Evolutionary conservation across 1,140 invertebrate species (phyloP), one percentile per base, ranked within the genome.

Genomic region (Drosophila arizonae): DNA sequence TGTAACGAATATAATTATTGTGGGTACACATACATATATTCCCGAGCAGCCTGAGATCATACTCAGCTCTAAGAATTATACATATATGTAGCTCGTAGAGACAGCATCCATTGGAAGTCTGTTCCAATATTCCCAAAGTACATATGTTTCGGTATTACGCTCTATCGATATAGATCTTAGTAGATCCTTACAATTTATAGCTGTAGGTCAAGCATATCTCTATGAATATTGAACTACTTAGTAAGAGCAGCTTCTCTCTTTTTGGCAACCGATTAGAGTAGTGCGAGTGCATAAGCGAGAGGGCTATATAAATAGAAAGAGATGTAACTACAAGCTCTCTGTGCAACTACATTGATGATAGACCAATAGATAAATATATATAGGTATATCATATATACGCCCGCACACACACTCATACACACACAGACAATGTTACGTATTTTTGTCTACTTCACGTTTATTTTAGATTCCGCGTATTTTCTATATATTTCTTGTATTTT

Each of bases 401-500:
- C 8, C n/a, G 30, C 11, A 33, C 4, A 17, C 13, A 30, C 13
- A 50, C 21, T 1, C 4, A 30, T 6, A 30, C 21, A 24, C 15
- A 36, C 11, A 48, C 5, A 65, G 21, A 21, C 21, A 17, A 10
- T 36, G 21, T 33, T 13, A 41, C 41, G 45, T 50, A 15, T 39
- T 65, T 81, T 86, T 73, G 17, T 88, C 66, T 77, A 84, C 63
- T 79, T 84, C 69, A 77, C 71, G 61, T 88, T 87, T 87, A 88
- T 87, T 85, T 88, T 72, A 33, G 43, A 1, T 63, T 79, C 71
- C 36, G 36, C 11, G 36, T 39, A 39, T 39, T 11, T 13, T 11
- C 36, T 39, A 39, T 39, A 13, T 82, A 68, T 88, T 77, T 82
- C 63, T 55, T 54, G 17, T 46, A 15, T 73, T 74, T 76, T 77